phyloP scores from a whole-genome alignment of 1,140 invertebrate genomes.

The Cydia splendana region DNA sequence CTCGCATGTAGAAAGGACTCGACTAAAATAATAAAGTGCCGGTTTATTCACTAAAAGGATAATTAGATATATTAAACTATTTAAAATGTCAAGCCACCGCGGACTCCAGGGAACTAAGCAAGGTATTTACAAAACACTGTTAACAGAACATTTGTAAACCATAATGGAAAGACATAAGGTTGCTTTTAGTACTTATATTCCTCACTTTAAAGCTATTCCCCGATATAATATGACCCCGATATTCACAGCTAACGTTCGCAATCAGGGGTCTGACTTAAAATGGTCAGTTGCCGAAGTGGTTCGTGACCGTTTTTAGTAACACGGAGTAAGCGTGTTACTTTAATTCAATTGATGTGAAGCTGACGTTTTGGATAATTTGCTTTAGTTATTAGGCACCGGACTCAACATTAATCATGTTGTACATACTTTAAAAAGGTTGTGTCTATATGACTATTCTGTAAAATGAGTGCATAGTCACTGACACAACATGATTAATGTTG shows the following conservation, averaged over 20 bases:
- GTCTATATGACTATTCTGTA: not conserved
- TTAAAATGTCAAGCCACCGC: not conserved
- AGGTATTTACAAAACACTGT: not conserved
- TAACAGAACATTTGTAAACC: no score
- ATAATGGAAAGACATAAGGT: no score
- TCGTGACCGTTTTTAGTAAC: not conserved
- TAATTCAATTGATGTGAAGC: constrained; percentile 10
- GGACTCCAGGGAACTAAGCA: not conserved
- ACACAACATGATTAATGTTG: no score
- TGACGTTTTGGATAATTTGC: constrained; percentile 7
- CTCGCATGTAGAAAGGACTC: not conserved
- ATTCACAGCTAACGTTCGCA: not conserved
- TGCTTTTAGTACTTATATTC: no score
- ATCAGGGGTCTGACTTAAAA: not conserved
- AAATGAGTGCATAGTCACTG: no score
- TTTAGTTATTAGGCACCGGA: not conserved
- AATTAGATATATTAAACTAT: constrained; percentile 5
- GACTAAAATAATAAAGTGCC: constrained; percentile 9
- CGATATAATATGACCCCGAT: not conserved
- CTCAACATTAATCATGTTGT: not conserved
- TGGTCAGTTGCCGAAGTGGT: not conserved
- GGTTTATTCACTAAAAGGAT: constrained; percentile 13
- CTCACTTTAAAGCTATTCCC: not conserved
- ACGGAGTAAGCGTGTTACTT: not conserved
- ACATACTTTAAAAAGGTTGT: not conserved